Evolutionary conservation across 2,113 vertebrate species (phyloP).

Genomic region (Pimephales promelas): DNA sequence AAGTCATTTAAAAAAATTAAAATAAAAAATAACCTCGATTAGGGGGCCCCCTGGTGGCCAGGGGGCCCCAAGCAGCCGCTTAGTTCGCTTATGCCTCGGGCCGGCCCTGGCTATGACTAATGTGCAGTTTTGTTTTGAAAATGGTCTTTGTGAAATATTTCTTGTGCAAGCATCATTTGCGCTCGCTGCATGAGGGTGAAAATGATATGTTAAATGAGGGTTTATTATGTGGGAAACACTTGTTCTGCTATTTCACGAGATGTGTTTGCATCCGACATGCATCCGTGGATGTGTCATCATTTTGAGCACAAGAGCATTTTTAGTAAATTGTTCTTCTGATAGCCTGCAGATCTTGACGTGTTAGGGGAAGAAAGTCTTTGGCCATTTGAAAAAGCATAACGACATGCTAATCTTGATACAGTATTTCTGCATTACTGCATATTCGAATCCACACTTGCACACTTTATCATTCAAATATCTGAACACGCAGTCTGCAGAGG

Average conservation of each 20-base stretch:
- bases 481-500: not conserved
- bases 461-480: not conserved
- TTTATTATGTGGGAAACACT: slow-evolving; percentile 6
- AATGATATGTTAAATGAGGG: not conserved
- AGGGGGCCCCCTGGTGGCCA: no score
- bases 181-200: not conserved
- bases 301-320: not conserved
- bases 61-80: no score
- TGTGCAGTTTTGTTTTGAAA: not conserved
- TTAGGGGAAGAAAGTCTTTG: not conserved
- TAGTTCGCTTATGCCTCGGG: no score
- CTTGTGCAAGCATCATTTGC: not conserved
- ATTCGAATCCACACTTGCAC: not conserved
- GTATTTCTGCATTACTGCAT: not conserved
- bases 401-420: not conserved
- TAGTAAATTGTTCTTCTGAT: slow-evolving; percentile 9
- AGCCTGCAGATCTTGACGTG: not conserved
- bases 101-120: no score
- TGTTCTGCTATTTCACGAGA: slow-evolving; percentile 9
- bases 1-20: no score
- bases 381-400: not conserved
- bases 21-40: no score
- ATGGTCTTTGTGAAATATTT: not conserved
- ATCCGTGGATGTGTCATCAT: not conserved
- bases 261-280: not conserved